Conservation (phyloP, 2,797 vertebrate species). For the Smutsia temminckii region DNA sequence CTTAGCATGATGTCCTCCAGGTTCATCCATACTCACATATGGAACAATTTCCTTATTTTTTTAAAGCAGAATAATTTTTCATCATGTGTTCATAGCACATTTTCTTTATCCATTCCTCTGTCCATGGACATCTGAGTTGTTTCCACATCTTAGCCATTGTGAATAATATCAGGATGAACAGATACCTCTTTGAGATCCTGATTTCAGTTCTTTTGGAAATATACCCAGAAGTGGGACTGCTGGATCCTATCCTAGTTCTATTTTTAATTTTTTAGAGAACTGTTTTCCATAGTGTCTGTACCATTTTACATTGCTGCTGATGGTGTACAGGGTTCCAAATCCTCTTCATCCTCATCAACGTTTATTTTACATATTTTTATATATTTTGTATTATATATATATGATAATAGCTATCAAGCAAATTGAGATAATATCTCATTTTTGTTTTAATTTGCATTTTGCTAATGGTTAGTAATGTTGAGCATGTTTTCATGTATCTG, state of each 20-base stretch:
- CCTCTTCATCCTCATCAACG: neutral
- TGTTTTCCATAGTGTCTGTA: neutral
- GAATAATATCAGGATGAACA: neutral
- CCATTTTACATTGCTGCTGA: neutral
- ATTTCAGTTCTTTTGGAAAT: neutral
- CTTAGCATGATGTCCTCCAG: too few relatives aligned
- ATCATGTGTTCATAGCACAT: neutral
- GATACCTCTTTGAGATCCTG: neutral
- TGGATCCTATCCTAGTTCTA: neutral
- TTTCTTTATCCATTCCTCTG: neutral
- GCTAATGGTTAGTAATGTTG: too few relatives aligned
- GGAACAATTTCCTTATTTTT: neutral
- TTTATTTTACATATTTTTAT: neutral
- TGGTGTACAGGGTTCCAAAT: neutral
- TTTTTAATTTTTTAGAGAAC: neutral
- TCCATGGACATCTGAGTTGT: neutral
- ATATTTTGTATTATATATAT: neutral
- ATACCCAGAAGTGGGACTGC: neutral
- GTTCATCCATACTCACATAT: neutral
- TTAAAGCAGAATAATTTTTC: neutral
- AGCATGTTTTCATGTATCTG: too few relatives aligned
- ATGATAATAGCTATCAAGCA: neutral
- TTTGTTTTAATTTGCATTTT: neutral
- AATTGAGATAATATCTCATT: neutral
- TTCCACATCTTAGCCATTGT: neutral